Base-by-base conservation (phyloP, 2,797 vertebrate species). In the Microcaecilia unicolor region DNA sequence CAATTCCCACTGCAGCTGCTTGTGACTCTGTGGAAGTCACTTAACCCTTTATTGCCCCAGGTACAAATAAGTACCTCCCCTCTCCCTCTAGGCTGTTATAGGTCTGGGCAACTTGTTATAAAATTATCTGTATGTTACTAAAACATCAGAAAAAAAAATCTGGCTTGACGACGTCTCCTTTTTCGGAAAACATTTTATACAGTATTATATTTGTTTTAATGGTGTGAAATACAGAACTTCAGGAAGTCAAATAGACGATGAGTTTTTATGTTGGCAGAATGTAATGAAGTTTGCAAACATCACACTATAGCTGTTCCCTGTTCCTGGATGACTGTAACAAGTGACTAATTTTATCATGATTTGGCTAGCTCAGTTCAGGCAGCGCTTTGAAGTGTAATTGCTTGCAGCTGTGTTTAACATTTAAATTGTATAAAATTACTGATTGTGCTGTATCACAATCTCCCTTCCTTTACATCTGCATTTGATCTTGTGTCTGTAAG, bases 201-300 rank as follows among this genome's bases (percentile, higher is more conserved):
- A 27, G 7, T 20, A 19, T 13, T 21, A 10, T 34, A 35, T 8
- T 37, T 28, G 31, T 28, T 10, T 6, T 11, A 30, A 17, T 14
- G 28, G 13, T 37, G 15, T n/a, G 42, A 5, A 9, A 24, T 29
- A 15, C 9, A 23, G 36, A 48, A 19, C 28, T 42, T 21, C 11
- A 43, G 50, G 50, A 58, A 58, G 25, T 34, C 23, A 22, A 50
- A 36, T 15, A 56, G 53, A 48, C 9, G 2, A 11, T 45, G 37
- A 46, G 30, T 46, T 47, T n/a, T 18, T 36, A 41, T 24, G 15
- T 39, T 58, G 41, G 57, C 48, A 46, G 47, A 25, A 26, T 20
- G 7, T 26, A 28, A 45, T 35, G 51, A 55, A 36, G 20, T 37
- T 33, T 31, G 21, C 34, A 36, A 38, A 42, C 23, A 5, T 7